Evolutionary conservation across 2,113 vertebrate species (phyloP), one percentile per base, ranked within the genome.

Genomic region (Crotalus helleri): DNA sequence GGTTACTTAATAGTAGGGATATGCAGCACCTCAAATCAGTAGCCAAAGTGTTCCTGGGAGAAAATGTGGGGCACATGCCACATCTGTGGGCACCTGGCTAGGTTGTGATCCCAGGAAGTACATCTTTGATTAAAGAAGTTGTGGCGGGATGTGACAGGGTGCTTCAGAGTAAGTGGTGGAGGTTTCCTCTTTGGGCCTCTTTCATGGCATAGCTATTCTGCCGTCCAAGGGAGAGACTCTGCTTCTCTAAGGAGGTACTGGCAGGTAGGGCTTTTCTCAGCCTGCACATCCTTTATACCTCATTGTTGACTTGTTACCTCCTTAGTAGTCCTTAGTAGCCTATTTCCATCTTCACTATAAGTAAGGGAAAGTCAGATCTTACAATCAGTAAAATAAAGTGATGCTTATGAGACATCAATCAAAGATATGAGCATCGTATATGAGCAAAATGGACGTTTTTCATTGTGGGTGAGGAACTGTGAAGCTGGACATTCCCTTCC

Each of bases 311-410:
- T 69, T 74, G 12, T 33, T 74, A n/a, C n/a, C n/a, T 74, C 12
- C 4, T 74, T n/a, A 64, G 26, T 64, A 29, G 61, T 29, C 29
- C 11, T 24, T 13, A 3, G 10, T 23, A 3, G 59, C 10, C 59
- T 69, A 1, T 0, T 81, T 87, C 11, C 1, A 54, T 55, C 1
- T 15, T 17, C 24, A 5, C 4, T 29, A 49, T 58, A 87, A 88
- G 0, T 92, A 58, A 55, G 54, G 6, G 39, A 91, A 58, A 87
- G 90, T 44, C 88, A 74, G 8, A 23, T 19, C 21, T 0, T 57
- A 85, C 21, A 0, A 81, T 91, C 54, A 88, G 8, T 81, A 81
- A 39, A 19, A 39, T 81, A 39, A 81, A 81, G 69, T 81, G 15
- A 39, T 89, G n/a, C 15, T 74, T 74, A 17, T 17, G 64, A 33